Base-by-base conservation (phyloP, 2,113 vertebrate genomes). In the Aptenodytes patagonicus region DNA sequence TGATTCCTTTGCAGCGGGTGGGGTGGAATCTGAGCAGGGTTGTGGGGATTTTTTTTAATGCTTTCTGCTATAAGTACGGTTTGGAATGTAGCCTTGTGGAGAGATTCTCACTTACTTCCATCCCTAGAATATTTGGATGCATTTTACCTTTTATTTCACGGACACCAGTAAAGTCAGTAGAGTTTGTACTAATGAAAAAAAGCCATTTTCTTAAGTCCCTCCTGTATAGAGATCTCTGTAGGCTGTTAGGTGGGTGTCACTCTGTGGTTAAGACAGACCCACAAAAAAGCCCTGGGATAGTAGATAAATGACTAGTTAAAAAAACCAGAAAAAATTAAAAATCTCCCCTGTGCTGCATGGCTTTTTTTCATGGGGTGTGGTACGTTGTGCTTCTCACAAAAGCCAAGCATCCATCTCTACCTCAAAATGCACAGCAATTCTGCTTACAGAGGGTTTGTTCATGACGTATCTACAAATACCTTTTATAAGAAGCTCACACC, bases 391-490 rank as follows among this genome's bases (percentile, higher is more conserved):
- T 85, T 58, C 64, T 38, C 10, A n/a, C 72, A 51, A 66, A 72
- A 87, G 29, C 76, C 36, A 29, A 7, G 20, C 2, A 8, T 42
- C 49, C 60, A 3, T 28, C 8, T 51, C 28, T 31, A 0, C 52
- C 25, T 64, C n/a, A 6, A 7, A 40, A 42, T 2, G 2, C 83
- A 3, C 46, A 38, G 3, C 19, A n/a, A 0, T 62, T 20, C 40
- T 54, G 62, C 47, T 29, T 20, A 17, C 1, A 22, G 52, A 60
- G 77, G 49, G 5, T 60, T 73, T 87, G 46, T 7, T 65, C 46
- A 2, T 29, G 36, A 2, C 1, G 4, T 12, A 4, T 4, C 51
- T n/a, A 8, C 40, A 57, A 75, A 52, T 26, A 47, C 32, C 28
- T 19, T 5, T 24, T 26, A 4, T 12, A 22, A 9, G 29, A 13